phyloP scores from a whole-genome alignment of 2,888 invertebrate species.

The Gortyna flavago region DNA sequence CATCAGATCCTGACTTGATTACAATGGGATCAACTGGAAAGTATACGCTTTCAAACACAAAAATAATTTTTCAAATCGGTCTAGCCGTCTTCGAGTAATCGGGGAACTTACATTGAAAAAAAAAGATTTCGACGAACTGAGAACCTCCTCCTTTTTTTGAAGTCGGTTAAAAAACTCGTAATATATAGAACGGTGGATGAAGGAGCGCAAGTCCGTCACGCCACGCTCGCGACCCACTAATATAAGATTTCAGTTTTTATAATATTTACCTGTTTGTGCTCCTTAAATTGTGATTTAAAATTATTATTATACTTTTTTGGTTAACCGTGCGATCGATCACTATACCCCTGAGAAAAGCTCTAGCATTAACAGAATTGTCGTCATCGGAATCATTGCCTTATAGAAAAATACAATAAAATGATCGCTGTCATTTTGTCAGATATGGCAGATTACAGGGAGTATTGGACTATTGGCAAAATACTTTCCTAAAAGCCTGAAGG shows the following conservation, averaged over 20 bases:
- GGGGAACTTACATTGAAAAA: too few species aligned
- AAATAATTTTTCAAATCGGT: too few species aligned
- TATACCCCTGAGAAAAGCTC: not conserved
- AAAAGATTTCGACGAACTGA: too few species aligned
- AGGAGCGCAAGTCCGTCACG: not conserved
- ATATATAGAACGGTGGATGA: not conserved
- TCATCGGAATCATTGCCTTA: too few species aligned
- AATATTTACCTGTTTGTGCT: not conserved
- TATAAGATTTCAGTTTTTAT: not conserved
- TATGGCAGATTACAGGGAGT: conserved; percentile 30
- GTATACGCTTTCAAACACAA: too few species aligned
- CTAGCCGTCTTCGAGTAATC: too few species aligned
- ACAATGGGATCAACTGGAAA: too few species aligned
- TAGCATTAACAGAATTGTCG: not conserved
- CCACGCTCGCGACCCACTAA: not conserved
- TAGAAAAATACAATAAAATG: not conserved
- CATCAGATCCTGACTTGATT: too few species aligned
- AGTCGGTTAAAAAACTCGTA: not conserved
- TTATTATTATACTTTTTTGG: not conserved
- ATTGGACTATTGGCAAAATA: conserved; percentile 28
- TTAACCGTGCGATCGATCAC: not conserved
- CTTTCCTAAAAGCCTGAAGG: not conserved
- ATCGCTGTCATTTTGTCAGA: not conserved
- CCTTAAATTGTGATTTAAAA: not conserved
- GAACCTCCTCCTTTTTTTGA: too few species aligned